Base-by-base conservation (phyloP, 2,797 vertebrate genomes). In the Liasis olivaceus region DNA sequence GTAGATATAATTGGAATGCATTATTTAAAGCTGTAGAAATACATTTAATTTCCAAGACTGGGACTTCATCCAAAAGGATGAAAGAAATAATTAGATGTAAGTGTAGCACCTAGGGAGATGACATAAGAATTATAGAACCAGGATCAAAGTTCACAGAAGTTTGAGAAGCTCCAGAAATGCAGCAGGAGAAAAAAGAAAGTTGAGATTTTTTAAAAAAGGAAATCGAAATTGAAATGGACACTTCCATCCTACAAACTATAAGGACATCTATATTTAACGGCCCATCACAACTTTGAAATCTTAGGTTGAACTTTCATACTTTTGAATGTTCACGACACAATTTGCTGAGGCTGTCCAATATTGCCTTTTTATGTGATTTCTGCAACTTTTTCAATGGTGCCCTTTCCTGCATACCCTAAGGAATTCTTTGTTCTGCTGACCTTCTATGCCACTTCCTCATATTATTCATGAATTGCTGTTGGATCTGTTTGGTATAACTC, bases 361-460 rank as follows among this genome's bases (percentile, higher is more conserved):
- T 9, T 91, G n/a, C 20, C 13, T 59, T 20, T 84, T 4, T 6
- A 17, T 26, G 13, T 66, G 93, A 54, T 47, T 94, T 91, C 77
- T 87, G 89, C n/a, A 60, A 31, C 54, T 59, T 92, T 95, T 89
- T 91, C 2, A 36, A 54, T 15, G 20, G 63, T 54, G 81, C 60
- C 89, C 94, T 92, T 77, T 92, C 92, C 72, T 84, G 24, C 0
- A 7, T n/a, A 24, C 85, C 28, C 89, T 90, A 87, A 89, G 58
- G 42, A 88, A 88, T 91, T 90, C 5, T n/a, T n/a, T 93, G 64
- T 95, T 69, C 81, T 47, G 51, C 54, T 86, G 93, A 87, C 91
- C 66, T 94, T 95, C 92, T 94, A 51, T 12, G 87, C 17, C 60
- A 60, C 2, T 91, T 94, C 59, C 87, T 96, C 89, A 86, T 94